Evolutionary conservation across 35 echinoderm and acorn worm genomes (phyloP).

Genomic region (Ophiothrix spiculata): DNA sequence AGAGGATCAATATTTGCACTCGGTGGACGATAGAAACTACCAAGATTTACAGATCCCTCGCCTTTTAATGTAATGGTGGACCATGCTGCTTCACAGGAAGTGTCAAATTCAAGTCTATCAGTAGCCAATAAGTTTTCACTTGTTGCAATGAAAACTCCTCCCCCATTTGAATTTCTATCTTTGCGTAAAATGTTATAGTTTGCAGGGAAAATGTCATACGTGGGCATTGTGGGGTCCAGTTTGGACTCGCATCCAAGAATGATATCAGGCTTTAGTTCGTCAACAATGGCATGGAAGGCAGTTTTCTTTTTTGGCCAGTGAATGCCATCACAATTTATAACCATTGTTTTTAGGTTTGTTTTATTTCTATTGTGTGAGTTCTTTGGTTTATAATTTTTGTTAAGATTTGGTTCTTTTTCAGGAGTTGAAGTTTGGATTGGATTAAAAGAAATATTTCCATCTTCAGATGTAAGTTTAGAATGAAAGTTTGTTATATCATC

Average conservation of each 20-base stretch:
- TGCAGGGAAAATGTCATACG: neutral
- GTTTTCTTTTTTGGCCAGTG: neutral
- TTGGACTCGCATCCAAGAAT: neutral
- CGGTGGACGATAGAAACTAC: conserved; percentile 3
- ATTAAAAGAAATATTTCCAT: neutral
- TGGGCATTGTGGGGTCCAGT: neutral
- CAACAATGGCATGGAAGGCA: neutral
- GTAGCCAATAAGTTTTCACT: neutral
- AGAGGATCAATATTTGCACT: neutral
- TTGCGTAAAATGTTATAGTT: neutral
- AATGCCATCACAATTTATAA: neutral
- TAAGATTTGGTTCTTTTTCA: neutral
- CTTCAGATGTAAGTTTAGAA: neutral
- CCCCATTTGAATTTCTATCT: neutral
- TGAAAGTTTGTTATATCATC: neutral
- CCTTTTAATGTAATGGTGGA: neutral
- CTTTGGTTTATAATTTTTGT: neutral
- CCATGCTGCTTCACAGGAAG: neutral
- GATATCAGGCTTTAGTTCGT: neutral
- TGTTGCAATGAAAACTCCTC: neutral
- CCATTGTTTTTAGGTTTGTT: neutral
- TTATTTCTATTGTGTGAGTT: neutral
- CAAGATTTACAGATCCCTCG: neutral
- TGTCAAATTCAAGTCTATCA: neutral
- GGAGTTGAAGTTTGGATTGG: neutral